Percentiles rank a stretch among this genome's conserved stretches.
Conservation (phyloP, 2,888 invertebrate genomes). For the Platycnemis pennipes region DNA sequence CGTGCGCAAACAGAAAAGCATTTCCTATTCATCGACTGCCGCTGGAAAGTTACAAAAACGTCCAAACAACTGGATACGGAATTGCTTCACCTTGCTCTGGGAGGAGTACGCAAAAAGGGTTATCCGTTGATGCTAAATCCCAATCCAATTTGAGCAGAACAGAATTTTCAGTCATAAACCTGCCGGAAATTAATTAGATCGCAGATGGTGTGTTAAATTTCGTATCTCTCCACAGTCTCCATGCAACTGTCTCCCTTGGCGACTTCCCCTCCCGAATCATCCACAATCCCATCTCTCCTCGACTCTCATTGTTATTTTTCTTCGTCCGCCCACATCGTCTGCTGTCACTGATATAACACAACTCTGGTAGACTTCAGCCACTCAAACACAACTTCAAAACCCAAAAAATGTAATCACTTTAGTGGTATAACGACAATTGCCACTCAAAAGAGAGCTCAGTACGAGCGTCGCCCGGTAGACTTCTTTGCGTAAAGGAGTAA, state of each 20-base stretch:
- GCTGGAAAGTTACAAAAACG: background rate
- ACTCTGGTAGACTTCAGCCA: background rate
- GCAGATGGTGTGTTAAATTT: slow-evolving; percentile 16
- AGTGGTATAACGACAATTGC: background rate
- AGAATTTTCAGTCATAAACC: slow-evolving; percentile 28
- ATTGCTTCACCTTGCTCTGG: background rate
- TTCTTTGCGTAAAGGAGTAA: background rate
- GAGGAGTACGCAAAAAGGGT: background rate
- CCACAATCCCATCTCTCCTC: background rate
- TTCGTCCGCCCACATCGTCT: background rate
- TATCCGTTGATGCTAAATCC: background rate
- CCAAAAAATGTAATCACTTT: background rate
- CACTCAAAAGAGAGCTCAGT: background rate
- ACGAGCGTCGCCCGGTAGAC: background rate
- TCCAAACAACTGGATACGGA: background rate
- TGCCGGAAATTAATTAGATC: slow-evolving; percentile 16
- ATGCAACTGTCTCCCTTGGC: background rate
- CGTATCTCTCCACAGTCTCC: background rate
- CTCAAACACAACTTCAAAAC: background rate
- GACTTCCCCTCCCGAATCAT: background rate
- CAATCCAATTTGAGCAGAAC: slow-evolving; percentile 14
- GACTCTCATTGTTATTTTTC: background rate
- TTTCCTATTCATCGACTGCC: background rate
- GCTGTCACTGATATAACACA: background rate
- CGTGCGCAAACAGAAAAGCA: background rate